These are phyloP conservation scores for Siniperca undulata DNA, from an alignment of 2,797 vertebrate genomes.

Conservation along the genomic window DNA sequence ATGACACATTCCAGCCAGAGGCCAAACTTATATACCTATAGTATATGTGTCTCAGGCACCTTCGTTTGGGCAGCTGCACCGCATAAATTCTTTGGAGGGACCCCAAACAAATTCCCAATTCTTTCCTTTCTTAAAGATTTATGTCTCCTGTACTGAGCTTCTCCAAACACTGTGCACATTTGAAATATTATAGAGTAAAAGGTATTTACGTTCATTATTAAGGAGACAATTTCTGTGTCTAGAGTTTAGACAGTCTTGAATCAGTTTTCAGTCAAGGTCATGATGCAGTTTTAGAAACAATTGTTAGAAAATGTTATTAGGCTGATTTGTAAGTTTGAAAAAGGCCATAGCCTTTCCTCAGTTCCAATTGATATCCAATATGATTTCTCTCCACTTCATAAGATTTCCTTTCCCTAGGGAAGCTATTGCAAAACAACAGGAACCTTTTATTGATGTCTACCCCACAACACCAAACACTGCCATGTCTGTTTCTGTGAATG, in stretches of 20 bases:
- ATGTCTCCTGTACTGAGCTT: conserved; percentile 38
- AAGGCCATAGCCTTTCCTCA: conserved; percentile 60
- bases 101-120: conserved; percentile 56
- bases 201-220: conserved; percentile 20
- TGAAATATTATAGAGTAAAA: conserved; percentile 32
- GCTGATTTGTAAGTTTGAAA: conserved; percentile 33
- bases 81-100: conserved; percentile 60
- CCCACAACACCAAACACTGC: conserved; percentile 59
- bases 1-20: conserved; percentile 48
- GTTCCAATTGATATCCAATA: conserved; percentile 70
- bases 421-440: conserved; percentile 63
- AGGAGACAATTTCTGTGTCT: conserved; percentile 15
- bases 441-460: conserved; percentile 68
- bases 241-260: conserved; percentile 10
- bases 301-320: conserved; percentile 8
- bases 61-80: conserved; percentile 63
- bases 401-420: conserved; percentile 62
- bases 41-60: conserved; percentile 31
- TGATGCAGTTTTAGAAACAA: conserved; percentile 12
- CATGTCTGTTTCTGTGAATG: conserved; percentile 81
- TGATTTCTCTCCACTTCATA: conserved; percentile 65
- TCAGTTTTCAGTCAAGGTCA: conserved; percentile 5
- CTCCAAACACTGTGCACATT: conserved; percentile 44
- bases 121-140: conserved; percentile 63
- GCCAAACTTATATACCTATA: conserved; percentile 44